A percentile compares a stretch with the other conserved stretches of the same genome.
phyloP scores from a whole-genome alignment of 2,797 vertebrate species.

The Sebastes vulpes region DNA sequence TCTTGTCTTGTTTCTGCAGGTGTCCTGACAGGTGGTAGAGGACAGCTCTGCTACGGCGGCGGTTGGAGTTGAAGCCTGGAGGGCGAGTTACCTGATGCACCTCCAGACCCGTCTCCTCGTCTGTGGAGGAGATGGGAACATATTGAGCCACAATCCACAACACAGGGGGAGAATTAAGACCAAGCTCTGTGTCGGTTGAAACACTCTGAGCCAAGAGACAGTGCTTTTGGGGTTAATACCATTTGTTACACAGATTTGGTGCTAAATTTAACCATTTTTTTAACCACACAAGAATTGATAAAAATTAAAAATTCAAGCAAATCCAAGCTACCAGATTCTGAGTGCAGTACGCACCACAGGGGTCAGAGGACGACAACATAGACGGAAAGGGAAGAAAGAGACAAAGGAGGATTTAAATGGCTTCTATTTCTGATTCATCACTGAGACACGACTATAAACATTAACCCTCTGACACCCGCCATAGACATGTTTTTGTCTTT shows the following conservation, averaged over 20 bases:
- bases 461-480: background rate
- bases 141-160: background rate
- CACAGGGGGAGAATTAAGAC: background rate
- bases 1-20: constrained; percentile 91
- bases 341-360: background rate
- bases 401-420: background rate
- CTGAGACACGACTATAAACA: background rate
- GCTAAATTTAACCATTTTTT: too few relatives aligned
- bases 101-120: constrained; percentile 87
- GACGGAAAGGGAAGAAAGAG: accelerated
- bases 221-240: background rate
- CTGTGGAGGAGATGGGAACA: constrained; percentile 59
- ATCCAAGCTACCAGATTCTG: background rate
- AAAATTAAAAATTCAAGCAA: too few relatives aligned
- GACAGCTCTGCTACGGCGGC: constrained; percentile 88
- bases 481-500: too few relatives aligned
- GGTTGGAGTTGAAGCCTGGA: constrained; percentile 87
- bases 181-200: background rate
- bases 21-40: constrained; percentile 90
- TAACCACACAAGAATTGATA: too few relatives aligned
- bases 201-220: background rate
- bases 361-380: background rate
- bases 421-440: background rate
- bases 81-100: constrained; percentile 87
- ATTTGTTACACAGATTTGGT: too few relatives aligned